Base-by-base conservation (phyloP, 2,797 vertebrate species). In the Diplodus puntazzo region DNA sequence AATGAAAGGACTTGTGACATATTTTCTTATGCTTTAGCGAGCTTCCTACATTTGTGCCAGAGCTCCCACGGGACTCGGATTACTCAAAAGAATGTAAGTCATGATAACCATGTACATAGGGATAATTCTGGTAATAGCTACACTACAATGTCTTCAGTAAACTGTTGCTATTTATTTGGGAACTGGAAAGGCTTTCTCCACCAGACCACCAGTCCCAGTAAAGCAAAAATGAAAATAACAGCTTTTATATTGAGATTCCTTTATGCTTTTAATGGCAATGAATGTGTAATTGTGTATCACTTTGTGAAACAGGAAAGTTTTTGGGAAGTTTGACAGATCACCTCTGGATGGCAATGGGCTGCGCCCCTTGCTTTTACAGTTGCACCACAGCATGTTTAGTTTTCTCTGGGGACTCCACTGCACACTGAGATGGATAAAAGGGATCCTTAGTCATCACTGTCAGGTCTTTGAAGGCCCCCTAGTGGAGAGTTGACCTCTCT, bases 1-100 rank as follows among this genome's bases (percentile, higher is more conserved):
- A 84, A 88, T 85, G 73, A 85, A 81, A 89, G 69, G 82, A 89
- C 80, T 90, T 88, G 79, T 92, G 84, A 84, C 80, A 82, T 88
- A 81, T 89, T 91, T 89, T 92, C 79, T 21, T 84, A 81, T 84
- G 87, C 90, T 92, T 92, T 87, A 78, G 85, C 65, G 80, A 88
- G 89, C 92, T 94, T 95, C 92, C 92, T 87, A 86, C 86, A 82
- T 88, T 85, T 90, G 86, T 88, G 84, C 91, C 88, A 86, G 89
- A 93, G 81, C 73, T 91, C 86, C 83, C 71, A 81, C 48, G 65
- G 85, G 90, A 89, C 92, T 93, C 72, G 52, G 89, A 92, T 92
- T 87, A 89, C 83, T 88, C 83, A 85, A 88, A 91, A 92, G 95
- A 95, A 95, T 96, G 95, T 95, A 95, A 89, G 91, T 93, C 84